Conservation (phyloP, 2,113 vertebrate species). For the Delphinapterus leucas region DNA sequence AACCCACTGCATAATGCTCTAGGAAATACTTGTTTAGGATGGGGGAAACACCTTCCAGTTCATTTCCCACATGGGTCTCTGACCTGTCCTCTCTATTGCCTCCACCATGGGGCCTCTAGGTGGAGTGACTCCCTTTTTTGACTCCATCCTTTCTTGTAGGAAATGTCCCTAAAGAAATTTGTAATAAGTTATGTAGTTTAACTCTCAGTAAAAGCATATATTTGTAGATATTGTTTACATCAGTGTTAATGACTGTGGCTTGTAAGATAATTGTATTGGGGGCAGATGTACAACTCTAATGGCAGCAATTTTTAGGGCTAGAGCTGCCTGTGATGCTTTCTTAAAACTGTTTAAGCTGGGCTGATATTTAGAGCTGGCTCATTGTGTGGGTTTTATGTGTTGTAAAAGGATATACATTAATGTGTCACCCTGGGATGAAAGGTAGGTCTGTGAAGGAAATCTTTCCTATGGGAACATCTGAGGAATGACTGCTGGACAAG, state of each 20-base stretch:
- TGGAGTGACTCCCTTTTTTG: background rate
- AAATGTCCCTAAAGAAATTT: background rate
- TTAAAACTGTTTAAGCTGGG: background rate
- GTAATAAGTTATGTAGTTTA: background rate
- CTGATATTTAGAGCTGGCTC: background rate
- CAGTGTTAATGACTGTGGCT: background rate
- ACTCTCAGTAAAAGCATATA: background rate
- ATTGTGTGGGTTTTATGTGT: background rate
- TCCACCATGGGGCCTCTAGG: background rate
- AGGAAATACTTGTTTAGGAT: background rate
- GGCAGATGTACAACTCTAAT: background rate
- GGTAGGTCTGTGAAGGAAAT: background rate
- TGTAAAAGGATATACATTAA: background rate
- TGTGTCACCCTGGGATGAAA: background rate
- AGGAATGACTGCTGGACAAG: background rate
- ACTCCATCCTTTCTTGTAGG: background rate
- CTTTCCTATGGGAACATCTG: background rate
- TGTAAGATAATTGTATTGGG: background rate
- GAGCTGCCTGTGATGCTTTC: background rate
- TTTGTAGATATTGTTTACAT: background rate
- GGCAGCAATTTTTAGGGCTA: background rate
- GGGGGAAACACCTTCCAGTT: background rate
- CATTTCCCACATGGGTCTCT: background rate
- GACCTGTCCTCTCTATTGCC: background rate
- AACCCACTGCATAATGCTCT: background rate